phyloP scores from a whole-genome alignment of 1,140 invertebrate species.

The Caenorhabditis briggsae region DNA sequence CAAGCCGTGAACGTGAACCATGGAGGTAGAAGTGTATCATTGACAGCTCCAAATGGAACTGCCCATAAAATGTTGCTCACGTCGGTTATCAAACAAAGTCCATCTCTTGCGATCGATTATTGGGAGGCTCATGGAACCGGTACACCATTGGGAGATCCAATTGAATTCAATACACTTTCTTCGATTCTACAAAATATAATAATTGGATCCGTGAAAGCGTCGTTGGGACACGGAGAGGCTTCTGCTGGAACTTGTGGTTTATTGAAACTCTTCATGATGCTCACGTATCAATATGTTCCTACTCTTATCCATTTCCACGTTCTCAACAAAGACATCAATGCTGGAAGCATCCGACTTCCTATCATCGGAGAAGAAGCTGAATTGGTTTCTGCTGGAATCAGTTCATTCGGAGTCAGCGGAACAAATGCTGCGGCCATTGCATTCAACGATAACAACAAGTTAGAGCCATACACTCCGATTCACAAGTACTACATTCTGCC shows the following conservation, averaged over 20 bases:
- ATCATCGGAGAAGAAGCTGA: constrained; percentile 59
- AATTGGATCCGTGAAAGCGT: constrained; percentile 69
- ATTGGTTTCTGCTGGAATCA: constrained; percentile 57
- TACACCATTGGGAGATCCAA: constrained; percentile 73
- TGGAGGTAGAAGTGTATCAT: constrained; percentile 69
- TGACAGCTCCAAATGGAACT: constrained; percentile 73
- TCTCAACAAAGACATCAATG: constrained; percentile 64
- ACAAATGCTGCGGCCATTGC: constrained; percentile 71
- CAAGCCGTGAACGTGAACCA: constrained; percentile 71
- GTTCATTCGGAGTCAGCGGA: constrained; percentile 71
- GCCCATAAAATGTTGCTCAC: constrained; percentile 63
- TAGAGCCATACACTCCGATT: constrained; percentile 19
- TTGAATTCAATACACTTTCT: constrained; percentile 70
- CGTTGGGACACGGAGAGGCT: constrained; percentile 72
- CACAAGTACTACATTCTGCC: constrained; percentile 55
- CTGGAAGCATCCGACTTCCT: constrained; percentile 56
- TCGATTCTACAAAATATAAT: constrained; percentile 61
- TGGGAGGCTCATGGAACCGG: constrained; percentile 76
- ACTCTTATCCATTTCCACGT: constrained; percentile 59
- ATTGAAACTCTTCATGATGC: constrained; percentile 66
- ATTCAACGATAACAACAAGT: constrained; percentile 31
- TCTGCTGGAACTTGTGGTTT: constrained; percentile 72
- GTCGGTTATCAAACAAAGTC: constrained; percentile 36
- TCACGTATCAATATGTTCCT: constrained; percentile 61
- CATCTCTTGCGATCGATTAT: constrained; percentile 41